phyloP scores from a whole-genome alignment of 30 jellyfish, hydroid and myxozoan genomes.

The Aurelia aurita region DNA sequence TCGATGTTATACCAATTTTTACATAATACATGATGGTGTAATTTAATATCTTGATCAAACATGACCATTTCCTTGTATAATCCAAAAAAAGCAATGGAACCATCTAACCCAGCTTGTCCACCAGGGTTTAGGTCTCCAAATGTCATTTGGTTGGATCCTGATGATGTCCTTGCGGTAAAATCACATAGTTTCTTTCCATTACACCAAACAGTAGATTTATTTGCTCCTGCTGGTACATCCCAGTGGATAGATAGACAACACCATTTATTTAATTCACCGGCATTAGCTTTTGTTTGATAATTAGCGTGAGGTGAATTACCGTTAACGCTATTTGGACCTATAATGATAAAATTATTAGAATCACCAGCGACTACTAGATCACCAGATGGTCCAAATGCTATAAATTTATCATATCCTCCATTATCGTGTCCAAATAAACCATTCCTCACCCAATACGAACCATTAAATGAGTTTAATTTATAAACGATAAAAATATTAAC shows the following conservation, averaged over 20 bases:
- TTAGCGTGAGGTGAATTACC: slow-evolving; percentile 18
- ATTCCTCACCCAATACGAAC: slow-evolving; percentile 31
- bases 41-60: slow-evolving; percentile 10
- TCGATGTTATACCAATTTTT: too few relatives aligned
- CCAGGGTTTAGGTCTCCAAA: slow-evolving; percentile 57
- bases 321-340: slow-evolving; percentile 17
- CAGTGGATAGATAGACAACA: slow-evolving; percentile 28
- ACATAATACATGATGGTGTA: slow-evolving; percentile 17
- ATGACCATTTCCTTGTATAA: slow-evolving; percentile 1
- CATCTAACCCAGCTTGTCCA: slow-evolving; percentile 19
- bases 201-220: slow-evolving; percentile 50
- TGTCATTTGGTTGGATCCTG: slow-evolving; percentile 57
- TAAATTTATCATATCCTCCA: slow-evolving; percentile 39
- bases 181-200: slow-evolving; percentile 45
- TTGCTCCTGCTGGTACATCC: slow-evolving; percentile 44
- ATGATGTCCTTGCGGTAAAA: slow-evolving; percentile 49
- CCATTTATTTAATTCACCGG: slow-evolving; percentile 60
- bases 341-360: background rate
- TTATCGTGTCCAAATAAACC: slow-evolving; percentile 67
- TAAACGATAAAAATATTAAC: slow-evolving; percentile 33
- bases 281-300: slow-evolving; percentile 45
- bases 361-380: slow-evolving; percentile 26
- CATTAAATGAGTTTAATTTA: slow-evolving; percentile 19
- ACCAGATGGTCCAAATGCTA: slow-evolving; percentile 23
- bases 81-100: slow-evolving; percentile 34